These are phyloP conservation scores for Sitta europaea DNA, from an alignment of 2,113 vertebrate genomes.

Conservation along the genomic window DNA sequence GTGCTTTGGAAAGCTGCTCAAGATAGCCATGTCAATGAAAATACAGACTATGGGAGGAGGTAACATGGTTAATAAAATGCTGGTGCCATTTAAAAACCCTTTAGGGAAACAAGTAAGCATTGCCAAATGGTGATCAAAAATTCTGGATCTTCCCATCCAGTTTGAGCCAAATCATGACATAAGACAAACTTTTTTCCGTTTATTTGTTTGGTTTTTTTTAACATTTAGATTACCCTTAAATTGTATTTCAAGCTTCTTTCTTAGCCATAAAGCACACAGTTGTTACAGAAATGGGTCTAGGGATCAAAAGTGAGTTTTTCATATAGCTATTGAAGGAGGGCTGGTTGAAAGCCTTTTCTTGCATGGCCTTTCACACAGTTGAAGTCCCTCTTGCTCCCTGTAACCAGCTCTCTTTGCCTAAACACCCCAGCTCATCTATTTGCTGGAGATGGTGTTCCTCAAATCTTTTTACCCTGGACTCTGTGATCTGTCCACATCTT, in stretches of 20 bases:
- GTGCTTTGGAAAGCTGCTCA: background rate
- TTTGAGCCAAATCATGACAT: background rate
- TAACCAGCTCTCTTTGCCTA: background rate
- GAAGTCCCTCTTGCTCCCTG: background rate
- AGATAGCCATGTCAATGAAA: background rate
- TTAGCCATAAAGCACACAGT: background rate
- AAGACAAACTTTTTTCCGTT: background rate
- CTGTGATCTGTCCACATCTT: background rate
- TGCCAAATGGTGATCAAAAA: conserved; percentile 27
- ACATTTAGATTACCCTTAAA: background rate
- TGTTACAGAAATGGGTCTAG: background rate
- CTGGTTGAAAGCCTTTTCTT: background rate
- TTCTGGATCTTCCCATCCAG: background rate
- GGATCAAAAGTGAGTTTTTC: background rate
- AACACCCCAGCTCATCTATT: background rate
- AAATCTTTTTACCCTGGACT: background rate
- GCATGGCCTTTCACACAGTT: background rate
- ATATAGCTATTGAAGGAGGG: background rate
- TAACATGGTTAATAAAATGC: background rate
- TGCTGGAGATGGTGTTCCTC: background rate
- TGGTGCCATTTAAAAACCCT: conserved; percentile 6
- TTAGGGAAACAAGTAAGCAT: conserved; percentile 14
- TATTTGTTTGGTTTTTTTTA: background rate
- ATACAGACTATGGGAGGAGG: background rate
- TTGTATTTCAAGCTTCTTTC: background rate